Evolutionary conservation across 1,140 invertebrate species (phyloP), one percentile per base, ranked within the genome.

Genomic region (Chlorops oryzae): DNA sequence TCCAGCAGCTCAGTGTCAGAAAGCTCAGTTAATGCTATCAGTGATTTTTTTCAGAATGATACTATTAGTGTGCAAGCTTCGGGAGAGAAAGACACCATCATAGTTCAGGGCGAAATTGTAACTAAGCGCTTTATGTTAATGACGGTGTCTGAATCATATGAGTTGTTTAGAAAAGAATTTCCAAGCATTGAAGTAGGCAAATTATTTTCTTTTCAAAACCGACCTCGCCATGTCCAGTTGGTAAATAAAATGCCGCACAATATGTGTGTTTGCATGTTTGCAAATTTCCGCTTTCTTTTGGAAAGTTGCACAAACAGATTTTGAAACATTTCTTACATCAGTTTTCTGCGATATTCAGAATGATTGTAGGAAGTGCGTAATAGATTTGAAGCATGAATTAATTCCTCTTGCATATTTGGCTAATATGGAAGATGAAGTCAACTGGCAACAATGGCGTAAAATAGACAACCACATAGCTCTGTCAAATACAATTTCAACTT

Each of bases 261-360:
- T 21, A 48, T 52, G 53, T 51, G 43, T 17, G 49, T 51, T 24
- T 51, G 49, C 39, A 47, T 51, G n/a, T 22, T 51, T 47, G 53
- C 44, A 28, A 52, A 43, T 43, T 55, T 28, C 12, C n/a, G 5
- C 35, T 47, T 39, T 35, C 27, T 32, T 32, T 32, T n/a, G 27
- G 27, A 32, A 32, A 32, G 27, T n/a, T 32, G 27, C 27, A 9
- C 27, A 13, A 32, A 32, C 7, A 32, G 27, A 38, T 38, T 38
- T 38, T 38, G 35, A 6, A 15, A 38, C 6, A 38, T 38, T 44
- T 17, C 21, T 50, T 5, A 18, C 40, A 28, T 25, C 23, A 18
- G 28, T 35, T n/a, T 47, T 27, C 20, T 46, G 44, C 27, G 22
- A 46, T 34, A 46, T 35, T 32, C 15, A 3, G 22, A 46, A 46